Evolutionary conservation across 2,888 invertebrate species (phyloP).

Genomic region (Dicranocentrus wangi): DNA sequence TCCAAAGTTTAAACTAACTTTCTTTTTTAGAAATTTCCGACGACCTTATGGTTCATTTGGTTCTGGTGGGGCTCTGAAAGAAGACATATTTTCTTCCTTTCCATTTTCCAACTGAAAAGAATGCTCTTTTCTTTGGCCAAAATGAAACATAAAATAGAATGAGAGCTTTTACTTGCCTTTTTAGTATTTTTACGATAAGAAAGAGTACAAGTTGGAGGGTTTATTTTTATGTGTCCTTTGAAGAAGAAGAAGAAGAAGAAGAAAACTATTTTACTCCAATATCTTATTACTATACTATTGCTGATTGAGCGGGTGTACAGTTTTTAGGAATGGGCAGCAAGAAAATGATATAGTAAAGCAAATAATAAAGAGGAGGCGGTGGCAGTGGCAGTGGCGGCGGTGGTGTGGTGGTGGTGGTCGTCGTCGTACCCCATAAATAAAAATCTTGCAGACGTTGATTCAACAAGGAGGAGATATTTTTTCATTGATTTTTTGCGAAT

Average conservation of each 20-base stretch:
- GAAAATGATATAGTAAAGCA: not conserved
- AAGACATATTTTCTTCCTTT: not conserved
- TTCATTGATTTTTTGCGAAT: constrained; percentile 54
- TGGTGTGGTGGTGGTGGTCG: not conserved
- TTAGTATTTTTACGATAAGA: constrained; percentile 1
- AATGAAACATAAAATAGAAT: constrained; percentile 4
- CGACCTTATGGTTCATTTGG: constrained; percentile 1
- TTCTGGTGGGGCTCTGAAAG: not conserved
- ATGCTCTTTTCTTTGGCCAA: not conserved
- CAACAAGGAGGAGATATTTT: constrained; percentile 29
- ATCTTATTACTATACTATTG: constrained; percentile 34
- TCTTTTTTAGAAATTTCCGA: not conserved
- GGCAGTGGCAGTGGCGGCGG: too few relatives aligned
- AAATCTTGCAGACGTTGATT: constrained; percentile 44
- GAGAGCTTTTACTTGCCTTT: not conserved
- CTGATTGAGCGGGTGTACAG: constrained; percentile 24
- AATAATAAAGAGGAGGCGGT: not conserved
- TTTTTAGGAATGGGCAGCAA: not conserved
- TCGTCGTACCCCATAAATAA: constrained; percentile 37
- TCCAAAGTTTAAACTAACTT: constrained; percentile 20
- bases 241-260: not conserved
- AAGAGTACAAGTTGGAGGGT: not conserved
- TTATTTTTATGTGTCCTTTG: not conserved
- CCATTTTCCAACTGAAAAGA: not conserved
- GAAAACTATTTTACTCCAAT: constrained; percentile 7